phyloP scores from a whole-genome alignment of 2,888 invertebrate species.

The Lycophotia porphyrea region DNA sequence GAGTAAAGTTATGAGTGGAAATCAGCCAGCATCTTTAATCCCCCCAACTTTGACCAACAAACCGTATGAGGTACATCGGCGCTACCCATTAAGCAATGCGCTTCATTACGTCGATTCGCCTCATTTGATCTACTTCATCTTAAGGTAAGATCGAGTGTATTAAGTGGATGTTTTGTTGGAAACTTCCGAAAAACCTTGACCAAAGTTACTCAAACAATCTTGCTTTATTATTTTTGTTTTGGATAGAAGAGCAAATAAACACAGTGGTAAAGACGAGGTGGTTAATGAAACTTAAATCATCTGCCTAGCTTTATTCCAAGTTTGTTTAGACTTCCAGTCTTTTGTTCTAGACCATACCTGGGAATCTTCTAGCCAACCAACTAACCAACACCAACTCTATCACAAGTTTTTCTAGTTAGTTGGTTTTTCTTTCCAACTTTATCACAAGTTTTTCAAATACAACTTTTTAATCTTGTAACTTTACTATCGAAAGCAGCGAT shows the following conservation, averaged over 20 bases:
- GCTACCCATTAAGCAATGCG: slow-evolving; percentile 35
- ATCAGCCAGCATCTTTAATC: slow-evolving; percentile 12
- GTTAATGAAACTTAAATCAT: not conserved
- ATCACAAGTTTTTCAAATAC: too few relatives aligned
- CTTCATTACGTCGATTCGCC: slow-evolving; percentile 36
- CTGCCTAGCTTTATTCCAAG: not conserved
- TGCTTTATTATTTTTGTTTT: not conserved
- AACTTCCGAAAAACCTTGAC: slow-evolving; percentile 24
- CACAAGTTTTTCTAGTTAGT: too few relatives aligned
- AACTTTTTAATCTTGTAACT: too few relatives aligned
- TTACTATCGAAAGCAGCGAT: too few relatives aligned
- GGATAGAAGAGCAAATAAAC: not conserved
- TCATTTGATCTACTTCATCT: slow-evolving; percentile 43
- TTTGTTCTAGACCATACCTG: too few relatives aligned
- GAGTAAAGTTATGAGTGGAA: slow-evolving; percentile 1
- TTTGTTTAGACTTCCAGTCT: too few relatives aligned
- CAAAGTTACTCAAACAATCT: not conserved
- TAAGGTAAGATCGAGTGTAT: slow-evolving; percentile 40
- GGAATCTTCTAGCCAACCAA: too few relatives aligned
- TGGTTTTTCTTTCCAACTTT: too few relatives aligned
- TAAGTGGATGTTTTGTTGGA: slow-evolving; percentile 23
- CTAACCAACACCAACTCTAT: too few relatives aligned
- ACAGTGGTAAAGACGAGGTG: not conserved
- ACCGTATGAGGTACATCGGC: slow-evolving; percentile 6
- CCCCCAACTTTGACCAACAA: slow-evolving; percentile 17